Evolutionary conservation across 2,888 invertebrate species (phyloP).

Genomic region (Eilema depressum): DNA sequence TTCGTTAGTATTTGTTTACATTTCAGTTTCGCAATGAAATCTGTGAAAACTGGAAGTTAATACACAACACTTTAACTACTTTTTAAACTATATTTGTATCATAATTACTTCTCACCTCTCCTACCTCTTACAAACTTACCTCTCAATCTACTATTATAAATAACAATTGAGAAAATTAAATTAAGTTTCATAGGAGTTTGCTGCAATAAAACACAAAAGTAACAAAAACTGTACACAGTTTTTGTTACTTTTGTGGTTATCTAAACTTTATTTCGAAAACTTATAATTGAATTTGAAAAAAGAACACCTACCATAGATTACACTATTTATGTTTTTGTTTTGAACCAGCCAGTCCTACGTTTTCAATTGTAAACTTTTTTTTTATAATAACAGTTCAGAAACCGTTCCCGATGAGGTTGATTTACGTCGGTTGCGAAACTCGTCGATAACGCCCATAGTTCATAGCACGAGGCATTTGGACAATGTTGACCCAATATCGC

Average conservation of each 20-base stretch:
- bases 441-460: conserved; percentile 59
- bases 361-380: conserved; percentile 28
- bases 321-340: neutral
- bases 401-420: conserved; percentile 45
- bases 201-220: neutral
- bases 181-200: neutral
- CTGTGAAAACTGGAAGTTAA: conserved; percentile 25
- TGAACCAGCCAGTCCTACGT: conserved; percentile 6
- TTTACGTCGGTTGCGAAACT: conserved; percentile 57
- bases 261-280: neutral
- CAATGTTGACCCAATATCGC: conserved; percentile 71
- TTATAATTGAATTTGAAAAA: neutral
- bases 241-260: neutral
- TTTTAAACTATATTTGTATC: conserved; percentile 2
- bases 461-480: conserved; percentile 67
- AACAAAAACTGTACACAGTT: too few species aligned
- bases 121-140: too few species aligned
- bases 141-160: neutral
- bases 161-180: neutral
- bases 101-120: too few species aligned
- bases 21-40: conserved; percentile 45
- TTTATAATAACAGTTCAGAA: conserved; percentile 30
- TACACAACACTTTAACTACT: conserved; percentile 14
- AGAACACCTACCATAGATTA: neutral
- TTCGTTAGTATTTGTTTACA: conserved; percentile 53